A percentile compares a stretch with the other conserved stretches of the same genome.
Conservation (phyloP, 2,113 vertebrate genomes). For the Telmatochromis sp. region DNA sequence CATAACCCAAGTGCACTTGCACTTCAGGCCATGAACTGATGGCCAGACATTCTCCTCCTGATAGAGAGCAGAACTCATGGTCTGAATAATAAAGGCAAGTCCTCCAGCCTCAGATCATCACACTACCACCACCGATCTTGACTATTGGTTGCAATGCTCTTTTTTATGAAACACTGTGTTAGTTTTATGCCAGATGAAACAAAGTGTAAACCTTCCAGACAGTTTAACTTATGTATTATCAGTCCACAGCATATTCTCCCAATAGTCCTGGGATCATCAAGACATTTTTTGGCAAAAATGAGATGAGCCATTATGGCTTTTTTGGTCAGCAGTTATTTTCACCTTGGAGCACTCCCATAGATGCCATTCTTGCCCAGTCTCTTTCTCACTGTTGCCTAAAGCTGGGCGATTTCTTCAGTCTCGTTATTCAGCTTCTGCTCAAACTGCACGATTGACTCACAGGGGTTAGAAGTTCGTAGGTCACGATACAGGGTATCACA, state of each 20-base stretch:
- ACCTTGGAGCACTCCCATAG: not conserved
- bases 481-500: no score
- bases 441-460: rapidly evolving
- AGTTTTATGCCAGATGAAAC: not conserved
- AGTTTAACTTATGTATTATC: not conserved
- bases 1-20: not conserved
- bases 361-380: not conserved
- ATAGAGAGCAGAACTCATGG: not conserved
- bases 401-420: not conserved
- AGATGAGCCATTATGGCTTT: not conserved
- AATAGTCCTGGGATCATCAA: not conserved
- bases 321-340: not conserved
- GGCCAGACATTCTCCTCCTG: not conserved
- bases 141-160: not conserved
- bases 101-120: not conserved
- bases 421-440: not conserved
- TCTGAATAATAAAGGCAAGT: not conserved
- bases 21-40: not conserved
- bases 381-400: not conserved
- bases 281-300: not conserved
- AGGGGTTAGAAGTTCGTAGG: not conserved
- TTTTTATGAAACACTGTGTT: not conserved
- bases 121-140: not conserved
- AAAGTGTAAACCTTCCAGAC: not conserved
- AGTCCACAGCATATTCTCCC: not conserved